These are phyloP conservation scores for Otus sunia DNA, from an alignment of 2,113 vertebrate species.

Conservation along the genomic window DNA sequence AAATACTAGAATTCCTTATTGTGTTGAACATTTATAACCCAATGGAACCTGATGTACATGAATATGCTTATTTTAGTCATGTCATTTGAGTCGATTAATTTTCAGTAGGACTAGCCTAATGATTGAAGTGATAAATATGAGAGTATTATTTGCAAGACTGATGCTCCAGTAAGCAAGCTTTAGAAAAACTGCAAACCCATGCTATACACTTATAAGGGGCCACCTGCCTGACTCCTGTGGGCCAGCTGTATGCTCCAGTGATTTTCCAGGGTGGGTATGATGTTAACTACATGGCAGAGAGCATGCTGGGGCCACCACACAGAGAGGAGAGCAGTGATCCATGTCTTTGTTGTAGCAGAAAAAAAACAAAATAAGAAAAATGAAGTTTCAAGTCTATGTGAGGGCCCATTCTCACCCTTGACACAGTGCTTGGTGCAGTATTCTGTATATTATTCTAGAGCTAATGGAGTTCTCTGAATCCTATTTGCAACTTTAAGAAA, in stretches of 20 bases:
- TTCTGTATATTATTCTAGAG: neutral
- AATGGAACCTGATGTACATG: neutral
- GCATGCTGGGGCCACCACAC: neutral
- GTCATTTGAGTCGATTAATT: neutral
- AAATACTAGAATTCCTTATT: neutral
- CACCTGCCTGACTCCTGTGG: neutral
- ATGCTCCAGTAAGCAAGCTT: neutral
- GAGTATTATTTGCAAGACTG: neutral
- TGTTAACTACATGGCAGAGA: conserved; percentile 10
- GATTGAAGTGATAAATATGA: neutral
- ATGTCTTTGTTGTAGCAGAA: neutral
- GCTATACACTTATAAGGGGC: neutral
- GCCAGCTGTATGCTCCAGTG: neutral
- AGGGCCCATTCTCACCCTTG: neutral
- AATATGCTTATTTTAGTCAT: neutral
- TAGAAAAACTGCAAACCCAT: neutral
- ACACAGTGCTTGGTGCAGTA: neutral
- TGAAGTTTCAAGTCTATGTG: neutral
- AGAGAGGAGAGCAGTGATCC: neutral
- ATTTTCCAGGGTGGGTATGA: neutral
- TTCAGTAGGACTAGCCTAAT: neutral
- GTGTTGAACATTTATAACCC: neutral
- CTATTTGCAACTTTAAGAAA: conserved; percentile 18
- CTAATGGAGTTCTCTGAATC: neutral
- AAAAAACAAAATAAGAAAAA: conserved; percentile 24